These are phyloP conservation scores for Sphenodon punctatus DNA, from an alignment of 2,797 vertebrate species.

Conservation along the genomic window DNA sequence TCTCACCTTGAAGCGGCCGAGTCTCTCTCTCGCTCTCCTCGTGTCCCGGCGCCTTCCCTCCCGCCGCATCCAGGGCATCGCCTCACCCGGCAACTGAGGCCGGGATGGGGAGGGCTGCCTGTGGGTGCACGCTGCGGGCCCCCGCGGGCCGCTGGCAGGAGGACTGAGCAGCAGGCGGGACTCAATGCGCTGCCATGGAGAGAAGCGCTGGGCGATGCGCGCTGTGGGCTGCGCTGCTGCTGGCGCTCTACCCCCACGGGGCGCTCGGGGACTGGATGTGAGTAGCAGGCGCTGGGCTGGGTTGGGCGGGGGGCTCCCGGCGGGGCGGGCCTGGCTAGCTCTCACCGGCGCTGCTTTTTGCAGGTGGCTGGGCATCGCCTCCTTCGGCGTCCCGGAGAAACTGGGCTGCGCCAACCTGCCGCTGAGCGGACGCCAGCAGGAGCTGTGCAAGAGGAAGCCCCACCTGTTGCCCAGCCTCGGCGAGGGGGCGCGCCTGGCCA, in stretches of 20 bases:
- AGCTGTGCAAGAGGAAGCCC: slow-evolving; percentile 86
- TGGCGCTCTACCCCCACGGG: slow-evolving; percentile 77
- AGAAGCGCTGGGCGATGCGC: slow-evolving; percentile 69
- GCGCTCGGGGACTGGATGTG: slow-evolving; percentile 89
- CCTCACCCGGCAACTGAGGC: too few relatives aligned
- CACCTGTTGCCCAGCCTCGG: slow-evolving; percentile 86
- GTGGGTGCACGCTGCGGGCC: too few relatives aligned
- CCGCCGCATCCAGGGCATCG: neutral
- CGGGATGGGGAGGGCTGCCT: neutral
- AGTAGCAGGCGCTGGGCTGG: slow-evolving; percentile 68
- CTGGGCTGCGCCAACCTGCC: slow-evolving; percentile 81
- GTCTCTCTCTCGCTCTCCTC: neutral
- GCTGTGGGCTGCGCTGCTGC: slow-evolving; percentile 79
- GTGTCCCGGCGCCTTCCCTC: too few relatives aligned
- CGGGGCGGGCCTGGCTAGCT: neutral
- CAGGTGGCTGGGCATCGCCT: slow-evolving; percentile 90
- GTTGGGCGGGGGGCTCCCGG: neutral
- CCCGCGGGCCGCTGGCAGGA: neutral
- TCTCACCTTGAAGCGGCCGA: slow-evolving; percentile 50
- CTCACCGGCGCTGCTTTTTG: slow-evolving; percentile 43
- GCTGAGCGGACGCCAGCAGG: slow-evolving; percentile 84
- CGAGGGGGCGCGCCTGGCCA: slow-evolving; percentile 88
- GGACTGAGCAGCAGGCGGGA: neutral
- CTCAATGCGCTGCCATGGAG: slow-evolving; percentile 84
- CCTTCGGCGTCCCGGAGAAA: slow-evolving; percentile 82